These are phyloP conservation scores for Campaea margaritaria DNA, from an alignment of 2,888 invertebrate species.

Conservation along the genomic window DNA sequence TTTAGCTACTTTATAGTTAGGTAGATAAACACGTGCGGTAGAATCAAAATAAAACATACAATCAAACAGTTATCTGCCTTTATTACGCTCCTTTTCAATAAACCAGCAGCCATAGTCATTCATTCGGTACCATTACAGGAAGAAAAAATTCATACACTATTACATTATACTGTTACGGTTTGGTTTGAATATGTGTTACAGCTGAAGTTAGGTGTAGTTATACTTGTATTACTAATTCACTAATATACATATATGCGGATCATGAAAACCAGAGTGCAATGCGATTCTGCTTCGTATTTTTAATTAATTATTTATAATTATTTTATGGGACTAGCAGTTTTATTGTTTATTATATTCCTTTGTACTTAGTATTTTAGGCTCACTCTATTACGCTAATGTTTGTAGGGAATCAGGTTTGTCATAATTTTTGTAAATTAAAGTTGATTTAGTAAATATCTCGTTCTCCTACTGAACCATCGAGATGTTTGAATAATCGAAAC, in stretches of 20 bases:
- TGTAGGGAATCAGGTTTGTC: constrained; percentile 78
- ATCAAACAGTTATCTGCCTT: constrained; percentile 85
- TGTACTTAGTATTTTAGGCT: constrained; percentile 83
- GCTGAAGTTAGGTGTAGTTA: constrained; percentile 82
- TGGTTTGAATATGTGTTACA: constrained; percentile 85
- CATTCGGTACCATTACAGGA: constrained; percentile 84
- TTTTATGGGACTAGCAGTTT: constrained; percentile 81
- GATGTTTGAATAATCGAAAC: too few relatives aligned
- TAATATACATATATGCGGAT: constrained; percentile 80
- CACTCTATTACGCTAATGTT: constrained; percentile 81
- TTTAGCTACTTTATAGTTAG: not conserved
- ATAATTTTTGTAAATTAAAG: constrained; percentile 38
- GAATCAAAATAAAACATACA: constrained; percentile 69
- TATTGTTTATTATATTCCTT: constrained; percentile 77
- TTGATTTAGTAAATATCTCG: constrained; percentile 26
- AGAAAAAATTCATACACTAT: constrained; percentile 83
- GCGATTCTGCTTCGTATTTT: constrained; percentile 72
- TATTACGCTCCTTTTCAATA: constrained; percentile 79
- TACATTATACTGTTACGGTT: constrained; percentile 83
- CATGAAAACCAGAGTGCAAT: constrained; percentile 84
- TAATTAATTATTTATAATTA: constrained; percentile 50
- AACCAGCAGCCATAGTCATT: constrained; percentile 84
- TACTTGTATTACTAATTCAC: constrained; percentile 79
- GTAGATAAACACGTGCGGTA: too few relatives aligned
- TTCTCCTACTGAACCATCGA: too few relatives aligned